Conservation (phyloP, 2,797 vertebrate genomes). For the Tapirus indicus region DNA sequence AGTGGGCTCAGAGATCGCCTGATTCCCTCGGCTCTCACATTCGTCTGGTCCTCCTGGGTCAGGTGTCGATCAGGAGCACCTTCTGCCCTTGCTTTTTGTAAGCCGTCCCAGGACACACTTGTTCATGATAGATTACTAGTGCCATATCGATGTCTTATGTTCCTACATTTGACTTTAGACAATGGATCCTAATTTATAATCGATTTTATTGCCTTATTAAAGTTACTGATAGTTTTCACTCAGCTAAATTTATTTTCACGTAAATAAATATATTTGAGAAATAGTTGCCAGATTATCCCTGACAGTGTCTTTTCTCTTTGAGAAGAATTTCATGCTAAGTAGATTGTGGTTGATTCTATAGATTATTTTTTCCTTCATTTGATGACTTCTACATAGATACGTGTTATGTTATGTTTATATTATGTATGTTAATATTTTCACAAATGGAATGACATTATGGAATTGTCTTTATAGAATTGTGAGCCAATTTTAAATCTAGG, state of each 20-base stretch:
- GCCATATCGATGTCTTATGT: not conserved
- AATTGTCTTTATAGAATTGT: not conserved
- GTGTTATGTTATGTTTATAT: not conserved
- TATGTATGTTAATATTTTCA: not conserved
- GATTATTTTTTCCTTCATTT: not conserved
- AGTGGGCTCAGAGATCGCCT: not conserved
- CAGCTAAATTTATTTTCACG: not conserved
- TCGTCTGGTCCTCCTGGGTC: not conserved
- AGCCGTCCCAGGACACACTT: too few species aligned
- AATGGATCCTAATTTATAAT: not conserved
- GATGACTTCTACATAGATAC: not conserved
- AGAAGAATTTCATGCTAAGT: not conserved
- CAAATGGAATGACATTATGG: not conserved
- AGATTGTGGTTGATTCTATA: not conserved
- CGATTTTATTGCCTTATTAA: not conserved
- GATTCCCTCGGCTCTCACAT: not conserved
- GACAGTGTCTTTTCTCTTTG: not conserved
- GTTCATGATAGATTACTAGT: not conserved
- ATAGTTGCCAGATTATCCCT: not conserved
- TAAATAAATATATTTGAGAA: not conserved
- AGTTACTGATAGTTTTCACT: not conserved
- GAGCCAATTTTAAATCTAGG: constrained; percentile 32
- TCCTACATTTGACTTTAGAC: not conserved
- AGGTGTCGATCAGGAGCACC: not conserved
- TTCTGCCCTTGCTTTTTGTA: not conserved